Evolutionary conservation across 2,797 vertebrate species (phyloP).

Genomic region (Sebastes itinus): DNA sequence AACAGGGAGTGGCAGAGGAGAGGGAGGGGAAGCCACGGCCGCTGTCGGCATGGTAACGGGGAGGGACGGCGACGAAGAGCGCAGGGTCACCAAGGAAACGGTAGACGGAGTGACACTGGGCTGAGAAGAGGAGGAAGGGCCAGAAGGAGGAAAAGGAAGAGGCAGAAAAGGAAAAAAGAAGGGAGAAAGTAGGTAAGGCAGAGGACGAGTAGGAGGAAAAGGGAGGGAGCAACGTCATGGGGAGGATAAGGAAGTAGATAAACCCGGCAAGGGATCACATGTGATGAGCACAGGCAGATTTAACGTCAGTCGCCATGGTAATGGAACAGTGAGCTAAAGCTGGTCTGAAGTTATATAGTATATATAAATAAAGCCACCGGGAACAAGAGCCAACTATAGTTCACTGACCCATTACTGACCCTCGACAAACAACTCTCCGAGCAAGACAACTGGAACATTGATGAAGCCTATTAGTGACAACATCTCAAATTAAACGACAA

Average conservation of each 20-base stretch:
- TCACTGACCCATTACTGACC: constrained; percentile 24
- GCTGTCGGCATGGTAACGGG: constrained; percentile 82
- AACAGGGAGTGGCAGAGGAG: constrained; percentile 60
- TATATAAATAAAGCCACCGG: background rate
- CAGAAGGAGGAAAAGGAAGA: constrained; percentile 67
- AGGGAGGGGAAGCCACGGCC: constrained; percentile 81
- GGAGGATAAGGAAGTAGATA: constrained; percentile 18
- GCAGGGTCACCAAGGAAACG: constrained; percentile 70
- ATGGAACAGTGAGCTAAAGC: constrained; percentile 27
- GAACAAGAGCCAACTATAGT: background rate
- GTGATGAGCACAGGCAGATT: constrained; percentile 2
- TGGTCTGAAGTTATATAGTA: background rate
- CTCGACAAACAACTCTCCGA: background rate
- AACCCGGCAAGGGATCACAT: constrained; percentile 18
- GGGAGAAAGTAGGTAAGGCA: constrained; percentile 16
- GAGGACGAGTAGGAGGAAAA: constrained; percentile 7
- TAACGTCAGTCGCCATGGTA: background rate
- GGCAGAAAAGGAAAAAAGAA: constrained; percentile 6
- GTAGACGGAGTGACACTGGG: constrained; percentile 77
- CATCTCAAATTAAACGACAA: constrained; percentile 12
- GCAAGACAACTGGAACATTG: background rate
- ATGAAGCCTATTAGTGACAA: constrained; percentile 11
- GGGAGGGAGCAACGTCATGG: constrained; percentile 22
- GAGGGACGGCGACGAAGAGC: constrained; percentile 80
- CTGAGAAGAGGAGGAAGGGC: constrained; percentile 75